Conservation (phyloP, 2,797 vertebrate genomes). For the Spondyliosoma cantharus region DNA sequence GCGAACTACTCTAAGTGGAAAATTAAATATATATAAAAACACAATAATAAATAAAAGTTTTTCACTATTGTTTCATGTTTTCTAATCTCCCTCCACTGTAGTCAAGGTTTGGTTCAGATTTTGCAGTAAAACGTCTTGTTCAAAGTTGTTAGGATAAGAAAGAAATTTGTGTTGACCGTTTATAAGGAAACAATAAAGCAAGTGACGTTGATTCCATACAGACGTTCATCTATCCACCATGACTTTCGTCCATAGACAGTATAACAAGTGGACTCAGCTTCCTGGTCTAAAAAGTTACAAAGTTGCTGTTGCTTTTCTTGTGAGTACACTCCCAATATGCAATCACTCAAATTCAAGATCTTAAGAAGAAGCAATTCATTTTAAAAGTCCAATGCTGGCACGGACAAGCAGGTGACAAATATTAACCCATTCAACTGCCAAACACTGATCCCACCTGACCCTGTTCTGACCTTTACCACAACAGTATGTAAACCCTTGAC, state of each 20-base stretch:
- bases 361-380: no score
- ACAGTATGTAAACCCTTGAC: constrained; percentile 43
- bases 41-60: neutral
- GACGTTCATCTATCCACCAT: no score
- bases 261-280: no score
- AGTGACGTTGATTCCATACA: no score
- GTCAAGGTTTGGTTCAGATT: neutral
- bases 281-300: no score
- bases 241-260: no score
- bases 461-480: constrained; percentile 18
- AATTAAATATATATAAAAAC: neutral
- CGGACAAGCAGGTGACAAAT: neutral
- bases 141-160: neutral
- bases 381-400: neutral
- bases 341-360: neutral
- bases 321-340: neutral
- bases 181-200: no score
- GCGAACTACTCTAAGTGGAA: neutral
- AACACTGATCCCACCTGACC: neutral
- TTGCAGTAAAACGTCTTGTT: neutral
- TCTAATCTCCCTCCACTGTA: neutral
- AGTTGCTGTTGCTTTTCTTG: neutral
- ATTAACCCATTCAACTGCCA: no score
- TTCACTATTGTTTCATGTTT: neutral
- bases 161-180: no score